These are phyloP conservation scores for Anthopleura sola DNA, from an alignment of 64 coral and sea anemone genomes.

Conservation along the genomic window DNA sequence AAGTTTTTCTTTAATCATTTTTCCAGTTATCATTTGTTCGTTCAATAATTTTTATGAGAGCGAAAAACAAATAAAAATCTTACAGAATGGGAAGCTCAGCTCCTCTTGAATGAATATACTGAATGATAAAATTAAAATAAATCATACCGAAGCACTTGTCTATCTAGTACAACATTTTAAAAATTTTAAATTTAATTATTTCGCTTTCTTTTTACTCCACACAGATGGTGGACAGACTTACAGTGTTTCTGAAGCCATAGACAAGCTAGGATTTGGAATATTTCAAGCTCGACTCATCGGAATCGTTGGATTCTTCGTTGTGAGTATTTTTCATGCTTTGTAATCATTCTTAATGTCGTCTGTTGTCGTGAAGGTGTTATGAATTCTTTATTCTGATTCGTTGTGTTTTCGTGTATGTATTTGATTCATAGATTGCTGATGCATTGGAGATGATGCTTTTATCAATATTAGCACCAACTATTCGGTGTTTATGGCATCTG, in stretches of 20 bases:
- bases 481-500: slow-evolving; percentile 82
- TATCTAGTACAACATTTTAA: not conserved
- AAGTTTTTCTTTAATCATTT: not conserved
- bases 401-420: not conserved
- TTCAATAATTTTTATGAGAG: no score
- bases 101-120: no score
- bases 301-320: slow-evolving; percentile 78
- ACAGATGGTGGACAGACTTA: slow-evolving; percentile 49
- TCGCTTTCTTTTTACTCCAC: not conserved
- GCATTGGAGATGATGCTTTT: slow-evolving; percentile 87
- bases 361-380: no score
- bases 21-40: not conserved
- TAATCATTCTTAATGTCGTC: not conserved
- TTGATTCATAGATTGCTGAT: slow-evolving; percentile 56
- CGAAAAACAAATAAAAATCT: not conserved
- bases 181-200: not conserved
- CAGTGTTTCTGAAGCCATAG: slow-evolving; percentile 69
- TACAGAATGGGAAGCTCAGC: not conserved
- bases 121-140: no score
- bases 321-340: slow-evolving; percentile 27
- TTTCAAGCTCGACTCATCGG: slow-evolving; percentile 66
- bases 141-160: no score
- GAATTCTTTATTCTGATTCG: not conserved
- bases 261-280: slow-evolving; percentile 80
- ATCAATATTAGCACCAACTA: slow-evolving; percentile 82